Conservation (phyloP, 2,113 vertebrate species). For the Glaucidium brasilianum region DNA sequence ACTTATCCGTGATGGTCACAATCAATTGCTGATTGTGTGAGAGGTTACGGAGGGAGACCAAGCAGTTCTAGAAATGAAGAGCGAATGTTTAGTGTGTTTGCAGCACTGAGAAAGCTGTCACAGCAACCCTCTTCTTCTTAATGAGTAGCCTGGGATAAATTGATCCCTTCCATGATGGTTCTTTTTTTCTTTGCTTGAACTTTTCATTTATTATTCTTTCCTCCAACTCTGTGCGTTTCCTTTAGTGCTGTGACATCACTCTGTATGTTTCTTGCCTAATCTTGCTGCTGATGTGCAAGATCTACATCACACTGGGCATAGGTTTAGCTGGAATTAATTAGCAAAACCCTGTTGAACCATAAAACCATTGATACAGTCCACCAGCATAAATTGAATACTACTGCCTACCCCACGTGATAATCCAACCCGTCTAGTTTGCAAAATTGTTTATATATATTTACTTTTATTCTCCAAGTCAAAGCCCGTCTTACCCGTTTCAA, state of each 20-base stretch:
- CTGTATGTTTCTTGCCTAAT: rapidly evolving
- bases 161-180: rapidly evolving
- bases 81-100: too few relatives aligned
- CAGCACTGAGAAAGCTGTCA: rapidly evolving
- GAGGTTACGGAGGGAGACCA: not conserved
- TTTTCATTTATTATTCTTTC: not conserved
- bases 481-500: not conserved
- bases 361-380: not conserved
- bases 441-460: too few relatives aligned
- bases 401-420: not conserved
- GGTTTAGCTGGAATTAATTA: not conserved
- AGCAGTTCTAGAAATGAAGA: not conserved
- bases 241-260: rapidly evolving
- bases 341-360: not conserved
- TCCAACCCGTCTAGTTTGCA: not conserved
- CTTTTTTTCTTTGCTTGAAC: not conserved
- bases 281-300: rapidly evolving
- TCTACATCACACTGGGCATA: rapidly evolving
- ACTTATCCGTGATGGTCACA: not conserved
- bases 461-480: not conserved
- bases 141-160: not conserved
- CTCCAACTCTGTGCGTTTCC: rapidly evolving
- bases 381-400: not conserved
- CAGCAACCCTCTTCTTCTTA: not conserved
- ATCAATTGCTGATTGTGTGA: not conserved